Percentiles rank a stretch among this genome's conserved stretches.
Evolutionary conservation across 2,888 invertebrate species (phyloP).

Genomic region (Athetis lepigone): DNA sequence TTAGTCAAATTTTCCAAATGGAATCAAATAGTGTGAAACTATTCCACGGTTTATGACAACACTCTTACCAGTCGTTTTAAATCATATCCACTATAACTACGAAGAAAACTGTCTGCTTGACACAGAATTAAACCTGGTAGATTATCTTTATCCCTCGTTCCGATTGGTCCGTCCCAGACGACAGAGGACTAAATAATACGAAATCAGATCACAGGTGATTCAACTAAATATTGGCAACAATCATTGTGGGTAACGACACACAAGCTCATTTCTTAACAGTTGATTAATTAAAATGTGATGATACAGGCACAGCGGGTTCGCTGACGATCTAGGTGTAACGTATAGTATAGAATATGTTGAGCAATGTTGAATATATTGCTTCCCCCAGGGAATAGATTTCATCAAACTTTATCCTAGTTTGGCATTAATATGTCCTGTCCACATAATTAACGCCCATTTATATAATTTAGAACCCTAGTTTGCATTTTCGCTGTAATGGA

Average conservation of each 20-base stretch:
- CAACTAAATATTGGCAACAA: slow-evolving; percentile 52
- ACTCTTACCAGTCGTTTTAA: not conserved
- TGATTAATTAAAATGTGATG: slow-evolving; percentile 48
- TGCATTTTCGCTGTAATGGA: too few species aligned
- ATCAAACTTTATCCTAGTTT: too few species aligned
- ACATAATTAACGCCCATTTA: too few species aligned
- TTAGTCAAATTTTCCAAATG: not conserved
- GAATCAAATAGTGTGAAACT: not conserved
- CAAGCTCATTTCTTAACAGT: slow-evolving; percentile 28
- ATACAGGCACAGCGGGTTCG: too few species aligned
- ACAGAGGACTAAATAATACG: slow-evolving; percentile 33
- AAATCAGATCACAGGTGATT: slow-evolving; percentile 45
- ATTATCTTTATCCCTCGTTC: not conserved
- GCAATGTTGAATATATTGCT: too few species aligned
- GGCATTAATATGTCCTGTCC: too few species aligned
- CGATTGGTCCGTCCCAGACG: slow-evolving; percentile 11
- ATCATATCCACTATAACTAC: not conserved
- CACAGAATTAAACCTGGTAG: slow-evolving; percentile 1
- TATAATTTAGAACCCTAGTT: too few species aligned
- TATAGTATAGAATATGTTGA: too few species aligned
- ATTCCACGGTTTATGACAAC: not conserved
- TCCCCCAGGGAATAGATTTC: too few species aligned
- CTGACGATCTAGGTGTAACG: too few species aligned
- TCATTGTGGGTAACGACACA: slow-evolving; percentile 23
- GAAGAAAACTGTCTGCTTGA: not conserved